Percentiles rank a stretch among this genome's conserved stretches.
These are phyloP conservation scores for Leucania comma DNA, from an alignment of 2,888 invertebrate species.

Conservation along the genomic window DNA sequence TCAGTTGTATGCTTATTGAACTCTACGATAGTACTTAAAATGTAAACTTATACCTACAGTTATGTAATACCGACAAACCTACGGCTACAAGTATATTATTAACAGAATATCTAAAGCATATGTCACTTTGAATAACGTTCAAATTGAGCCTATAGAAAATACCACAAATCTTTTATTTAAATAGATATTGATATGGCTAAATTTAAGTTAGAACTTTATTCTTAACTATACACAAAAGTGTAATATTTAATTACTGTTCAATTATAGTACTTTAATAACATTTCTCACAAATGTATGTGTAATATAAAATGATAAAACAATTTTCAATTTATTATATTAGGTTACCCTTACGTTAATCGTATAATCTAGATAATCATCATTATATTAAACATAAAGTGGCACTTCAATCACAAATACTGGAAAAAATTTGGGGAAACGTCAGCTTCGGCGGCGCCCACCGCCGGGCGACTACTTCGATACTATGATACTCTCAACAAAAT, in stretches of 20 bases:
- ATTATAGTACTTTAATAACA: slow-evolving; percentile 90
- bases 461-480: slow-evolving; percentile 76
- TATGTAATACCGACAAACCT: slow-evolving; percentile 90
- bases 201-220: slow-evolving; percentile 90
- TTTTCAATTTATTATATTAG: slow-evolving; percentile 91
- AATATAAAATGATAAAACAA: slow-evolving; percentile 92
- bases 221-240: slow-evolving; percentile 91
- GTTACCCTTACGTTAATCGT: slow-evolving; percentile 91
- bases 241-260: slow-evolving; percentile 90
- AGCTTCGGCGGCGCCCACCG: slow-evolving; percentile 84
- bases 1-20: slow-evolving; percentile 87
- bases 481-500: slow-evolving; percentile 84
- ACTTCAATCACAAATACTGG: slow-evolving; percentile 95
- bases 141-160: slow-evolving; percentile 91
- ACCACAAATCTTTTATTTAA: slow-evolving; percentile 91
- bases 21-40: slow-evolving; percentile 85
- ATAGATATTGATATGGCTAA: slow-evolving; percentile 92
- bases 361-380: slow-evolving; percentile 92
- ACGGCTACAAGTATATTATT: slow-evolving; percentile 90
- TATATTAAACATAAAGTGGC: slow-evolving; percentile 94
- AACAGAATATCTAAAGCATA: slow-evolving; percentile 91
- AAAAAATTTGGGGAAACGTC: slow-evolving; percentile 92
- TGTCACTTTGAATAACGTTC: slow-evolving; percentile 91
- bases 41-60: slow-evolving; percentile 83
- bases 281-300: slow-evolving; percentile 91